Evolutionary conservation across 2,797 vertebrate species (phyloP), one percentile per base, ranked within the genome.

Genomic region (Oophaga sylvatica): DNA sequence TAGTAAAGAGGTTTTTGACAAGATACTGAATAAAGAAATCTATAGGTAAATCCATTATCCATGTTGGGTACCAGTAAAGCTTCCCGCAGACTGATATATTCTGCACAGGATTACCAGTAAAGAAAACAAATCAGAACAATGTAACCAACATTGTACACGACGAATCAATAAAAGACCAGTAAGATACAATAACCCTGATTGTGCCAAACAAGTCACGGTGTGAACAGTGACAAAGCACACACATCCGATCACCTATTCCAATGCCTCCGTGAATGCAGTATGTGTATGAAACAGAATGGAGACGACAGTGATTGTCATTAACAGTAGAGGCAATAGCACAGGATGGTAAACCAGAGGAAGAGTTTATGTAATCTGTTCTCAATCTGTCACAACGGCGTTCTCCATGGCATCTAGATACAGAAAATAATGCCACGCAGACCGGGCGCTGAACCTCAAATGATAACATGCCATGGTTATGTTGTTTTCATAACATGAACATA

Each of bases 21-120:
- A 68, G 5, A 16, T 22, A 11, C 48, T 20, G 31, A 20, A 10
- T 13, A 76, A 45, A 41, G 35, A 73, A 45, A 75, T 20, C 19
- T 48, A 75, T 0, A 20, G 11, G 31, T 68, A 68, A 68, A 17
- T 17, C 5, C 67, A 68, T 31, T 68, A 20, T 7, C 31, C 17
- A 41, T 41, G 68, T 22, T 48, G 8, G 20, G 41, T 56, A 11
- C 12, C 75, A 56, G 68, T 6, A 11, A 35, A 31, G 11, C 45
- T 53, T 20, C 5, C 20, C 73, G n/a, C 22, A 45, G 70, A 73
- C 68, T 71, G 68, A 41, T 45, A 48, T n/a, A 16, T 75, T 75
- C 41, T n/a, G 35, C 70, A 45, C 70, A 45, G 71, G 73, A 26
- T 76, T 76, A n/a, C 20, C 73, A 53, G 26, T 75, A 75, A 48